phyloP scores from a whole-genome alignment of 1,140 invertebrate species.

The Physella acuta region DNA sequence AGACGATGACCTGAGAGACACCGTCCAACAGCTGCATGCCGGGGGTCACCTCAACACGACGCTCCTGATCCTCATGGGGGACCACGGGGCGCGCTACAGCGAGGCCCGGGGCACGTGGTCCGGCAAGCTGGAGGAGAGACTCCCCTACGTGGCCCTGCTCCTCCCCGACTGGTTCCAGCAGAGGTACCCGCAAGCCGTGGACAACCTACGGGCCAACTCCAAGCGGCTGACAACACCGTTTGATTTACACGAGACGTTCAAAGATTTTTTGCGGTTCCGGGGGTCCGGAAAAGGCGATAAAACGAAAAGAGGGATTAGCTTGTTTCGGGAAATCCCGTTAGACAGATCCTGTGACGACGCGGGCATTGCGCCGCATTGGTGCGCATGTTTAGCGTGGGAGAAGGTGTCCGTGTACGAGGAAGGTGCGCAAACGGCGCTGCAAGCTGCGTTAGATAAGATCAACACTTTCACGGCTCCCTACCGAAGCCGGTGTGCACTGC shows the following conservation, averaged over 20 bases:
- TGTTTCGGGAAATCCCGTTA: slow-evolving; percentile 66
- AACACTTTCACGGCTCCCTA: slow-evolving; percentile 24
- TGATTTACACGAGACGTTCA: slow-evolving; percentile 60
- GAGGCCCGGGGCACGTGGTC: slow-evolving; percentile 74
- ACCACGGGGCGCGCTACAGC: slow-evolving; percentile 89
- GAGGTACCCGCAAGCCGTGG: slow-evolving; percentile 67
- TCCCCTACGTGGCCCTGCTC: slow-evolving; percentile 80
- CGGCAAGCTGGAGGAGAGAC: slow-evolving; percentile 83
- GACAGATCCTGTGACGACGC: slow-evolving; percentile 83
- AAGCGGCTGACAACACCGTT: slow-evolving; percentile 58
- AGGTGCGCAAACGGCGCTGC: slow-evolving; percentile 14
- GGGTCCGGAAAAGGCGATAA: slow-evolving; percentile 64
- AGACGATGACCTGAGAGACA: slow-evolving; percentile 67
- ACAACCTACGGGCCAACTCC: slow-evolving; percentile 71
- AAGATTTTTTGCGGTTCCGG: slow-evolving; percentile 63
- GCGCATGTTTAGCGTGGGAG: slow-evolving; percentile 78
- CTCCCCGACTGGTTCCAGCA: slow-evolving; percentile 73
- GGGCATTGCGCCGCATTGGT: slow-evolving; percentile 91
- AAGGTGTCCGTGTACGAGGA: slow-evolving; percentile 6
- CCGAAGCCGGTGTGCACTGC: slow-evolving; percentile 18
- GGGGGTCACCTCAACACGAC: slow-evolving; percentile 60
- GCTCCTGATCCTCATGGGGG: slow-evolving; percentile 78
- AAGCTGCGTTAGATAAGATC: slow-evolving; percentile 24
- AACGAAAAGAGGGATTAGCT: slow-evolving; percentile 67
- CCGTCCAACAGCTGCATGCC: slow-evolving; percentile 74